phyloP scores from a whole-genome alignment of 2,113 vertebrate genomes.

The Phrynosoma platyrhinos region DNA sequence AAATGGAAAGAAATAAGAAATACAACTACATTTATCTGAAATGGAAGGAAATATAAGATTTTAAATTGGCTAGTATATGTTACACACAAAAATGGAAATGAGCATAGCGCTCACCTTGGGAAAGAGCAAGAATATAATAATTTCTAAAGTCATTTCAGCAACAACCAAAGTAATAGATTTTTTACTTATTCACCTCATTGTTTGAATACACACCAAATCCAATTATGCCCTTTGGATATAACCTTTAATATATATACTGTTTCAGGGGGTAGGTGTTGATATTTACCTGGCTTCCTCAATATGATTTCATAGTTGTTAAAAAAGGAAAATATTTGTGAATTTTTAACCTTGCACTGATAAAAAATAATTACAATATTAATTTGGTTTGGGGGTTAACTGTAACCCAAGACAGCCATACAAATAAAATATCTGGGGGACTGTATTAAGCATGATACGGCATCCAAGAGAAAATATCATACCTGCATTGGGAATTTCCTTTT shows the following conservation, averaged over 20 bases:
- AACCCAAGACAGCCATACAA: not conserved
- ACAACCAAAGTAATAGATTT: not conserved
- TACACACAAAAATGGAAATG: not conserved
- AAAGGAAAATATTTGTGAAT: not conserved
- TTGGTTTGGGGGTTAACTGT: not conserved
- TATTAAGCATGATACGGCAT: not conserved
- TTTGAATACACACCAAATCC: conserved; percentile 28
- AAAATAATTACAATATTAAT: not conserved
- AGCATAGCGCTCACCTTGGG: not conserved
- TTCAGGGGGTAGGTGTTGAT: conserved; percentile 8
- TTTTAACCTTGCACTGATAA: not conserved
- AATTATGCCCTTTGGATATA: not conserved
- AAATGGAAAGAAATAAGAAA: too few species aligned
- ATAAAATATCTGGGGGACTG: not conserved
- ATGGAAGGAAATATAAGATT: conserved; percentile 10
- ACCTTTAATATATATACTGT: conserved; percentile 5
- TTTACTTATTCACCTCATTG: conserved; percentile 37
- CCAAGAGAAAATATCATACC: too few species aligned
- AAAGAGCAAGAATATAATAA: not conserved
- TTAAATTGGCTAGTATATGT: not conserved
- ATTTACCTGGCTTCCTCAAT: conserved; percentile 27
- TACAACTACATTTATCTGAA: not conserved
- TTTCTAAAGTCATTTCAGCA: conserved; percentile 1
- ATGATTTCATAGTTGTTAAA: conserved; percentile 2
- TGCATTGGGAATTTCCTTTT: too few species aligned